Evolutionary conservation across 2,888 invertebrate genomes (phyloP), one percentile per base, ranked within the genome.

Genomic region (Diaperis boleti): DNA sequence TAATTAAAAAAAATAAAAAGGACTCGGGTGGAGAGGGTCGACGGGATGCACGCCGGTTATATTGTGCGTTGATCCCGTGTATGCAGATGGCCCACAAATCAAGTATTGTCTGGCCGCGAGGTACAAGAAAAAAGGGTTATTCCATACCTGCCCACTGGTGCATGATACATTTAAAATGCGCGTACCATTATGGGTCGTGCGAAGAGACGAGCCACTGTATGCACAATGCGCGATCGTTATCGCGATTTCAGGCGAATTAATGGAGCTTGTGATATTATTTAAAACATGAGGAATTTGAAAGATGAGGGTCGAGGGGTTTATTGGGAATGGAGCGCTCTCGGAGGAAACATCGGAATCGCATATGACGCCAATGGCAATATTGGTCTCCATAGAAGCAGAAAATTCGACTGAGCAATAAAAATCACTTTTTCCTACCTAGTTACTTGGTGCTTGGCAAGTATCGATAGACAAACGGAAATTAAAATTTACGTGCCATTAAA

Each of bases 191-290:
- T 76, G 72, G 72, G 50, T 26, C 55, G 50, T 39, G 49, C 49
- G 49, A 49, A 49, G 29, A 18, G 44, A 44, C 20, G 44, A 44
- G 39, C 39, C 10, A 22, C 39, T 13, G 26, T 74, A 72, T 74
- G 72, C 62, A 60, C 41, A 57, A 62, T 67, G 69, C 70, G 74
- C 70, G 74, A 76, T 75, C 69, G 72, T 72, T 73, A 74, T 75
- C 76, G 71, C 64, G 72, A 79, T 79, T 79, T 78, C 74, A 77
- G 74, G 74, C 72, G 78, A 79, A 78, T 80, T 80, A 80, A 80
- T 80, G 80, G 79, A 76, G 78, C 80, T 76, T 80, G 76, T 80
- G 79, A 80, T 80, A 73, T 74, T 76, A 76, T 75, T 77, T 76
- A 74, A 76, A 76, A 75, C 74, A 77, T 62, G 33, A 33, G 33